Base-by-base conservation (phyloP, 2,113 vertebrate species). In the Microtus oregoni region DNA sequence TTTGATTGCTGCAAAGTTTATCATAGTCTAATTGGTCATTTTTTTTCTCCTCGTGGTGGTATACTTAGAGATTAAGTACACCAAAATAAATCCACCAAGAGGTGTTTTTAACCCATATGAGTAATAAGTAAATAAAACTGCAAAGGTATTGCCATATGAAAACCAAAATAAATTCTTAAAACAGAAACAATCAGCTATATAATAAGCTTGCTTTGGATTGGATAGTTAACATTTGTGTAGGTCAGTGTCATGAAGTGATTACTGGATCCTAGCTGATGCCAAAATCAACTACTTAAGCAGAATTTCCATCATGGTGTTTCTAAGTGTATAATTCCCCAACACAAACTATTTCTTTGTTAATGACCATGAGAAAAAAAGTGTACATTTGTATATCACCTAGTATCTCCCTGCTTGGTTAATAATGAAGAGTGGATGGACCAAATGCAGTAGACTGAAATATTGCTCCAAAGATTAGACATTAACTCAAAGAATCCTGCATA, bases 121-220 rank as follows among this genome's bases (percentile, higher is more conserved):
- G 38, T 77, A 91, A 93, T 92, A 90, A 95, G 32, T 55, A 91
- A 95, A 94, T 68, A 88, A 22, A 41, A 82, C 7, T 68, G 77
- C 75, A 95, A 96, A 97, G 5, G 68, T 30, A 77, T 68, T 44
- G n/a, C 38, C 30, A 63, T 11, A 94, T 67, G 92, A 88, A 93
- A 35, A 95, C 4, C 63, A 96, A 89, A 94, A 95, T 92, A 92
- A 96, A 96, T 95, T 94, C 50, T 94, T 90, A 90, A 92, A 24
- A 41, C 87, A 85, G 85, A 17, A 89, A 55, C 63, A 94, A 91
- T 94, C 91, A 96, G 8, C 28, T 72, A 20, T 32, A 73, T 95
- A 95, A 94, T 94, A 78, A 89, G n/a, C 50, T 58, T 96, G 77
- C 89, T 96, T 91, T 94, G 89, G 58, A 82, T 35, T 26, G 94